phyloP scores from a whole-genome alignment of 1,140 invertebrate genomes.

The Conopomorpha cramerella region DNA sequence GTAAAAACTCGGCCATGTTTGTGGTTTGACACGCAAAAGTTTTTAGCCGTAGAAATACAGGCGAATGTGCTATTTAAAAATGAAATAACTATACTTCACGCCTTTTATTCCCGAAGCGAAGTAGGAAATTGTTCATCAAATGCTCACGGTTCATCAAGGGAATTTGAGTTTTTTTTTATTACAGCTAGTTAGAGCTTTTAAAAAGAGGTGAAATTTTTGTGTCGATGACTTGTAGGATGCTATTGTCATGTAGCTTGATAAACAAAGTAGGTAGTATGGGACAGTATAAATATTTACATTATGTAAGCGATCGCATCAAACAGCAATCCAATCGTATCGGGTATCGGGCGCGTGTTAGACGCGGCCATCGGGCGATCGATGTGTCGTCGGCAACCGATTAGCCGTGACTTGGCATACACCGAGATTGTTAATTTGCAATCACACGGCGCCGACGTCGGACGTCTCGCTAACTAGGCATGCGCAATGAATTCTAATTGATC shows the following conservation, averaged over 20 bases:
- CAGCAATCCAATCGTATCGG: too few relatives aligned
- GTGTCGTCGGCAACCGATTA: conserved; percentile 15
- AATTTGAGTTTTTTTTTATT: too few relatives aligned
- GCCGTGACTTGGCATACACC: conserved; percentile 40
- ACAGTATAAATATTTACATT: background rate
- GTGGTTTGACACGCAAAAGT: too few relatives aligned
- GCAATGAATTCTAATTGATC: conserved; percentile 32
- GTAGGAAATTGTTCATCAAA: too few relatives aligned
- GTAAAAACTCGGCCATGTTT: too few relatives aligned
- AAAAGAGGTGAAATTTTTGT: background rate
- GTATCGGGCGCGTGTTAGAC: conserved; percentile 16
- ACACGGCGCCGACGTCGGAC: conserved; percentile 29
- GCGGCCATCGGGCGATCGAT: too few relatives aligned
- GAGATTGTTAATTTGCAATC: conserved; percentile 42
- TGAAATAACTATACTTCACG: too few relatives aligned
- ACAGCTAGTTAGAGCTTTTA: too few relatives aligned
- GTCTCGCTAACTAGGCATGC: conserved; percentile 37
- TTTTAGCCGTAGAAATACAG: too few relatives aligned
- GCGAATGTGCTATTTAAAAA: too few relatives aligned
- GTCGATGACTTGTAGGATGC: background rate
- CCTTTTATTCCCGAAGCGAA: too few relatives aligned
- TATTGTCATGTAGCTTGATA: background rate
- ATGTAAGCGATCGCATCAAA: background rate
- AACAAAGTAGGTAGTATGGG: background rate
- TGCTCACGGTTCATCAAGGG: too few relatives aligned